Evolutionary conservation across 2,888 invertebrate genomes (phyloP).

Genomic region (Agriopis marginaria): DNA sequence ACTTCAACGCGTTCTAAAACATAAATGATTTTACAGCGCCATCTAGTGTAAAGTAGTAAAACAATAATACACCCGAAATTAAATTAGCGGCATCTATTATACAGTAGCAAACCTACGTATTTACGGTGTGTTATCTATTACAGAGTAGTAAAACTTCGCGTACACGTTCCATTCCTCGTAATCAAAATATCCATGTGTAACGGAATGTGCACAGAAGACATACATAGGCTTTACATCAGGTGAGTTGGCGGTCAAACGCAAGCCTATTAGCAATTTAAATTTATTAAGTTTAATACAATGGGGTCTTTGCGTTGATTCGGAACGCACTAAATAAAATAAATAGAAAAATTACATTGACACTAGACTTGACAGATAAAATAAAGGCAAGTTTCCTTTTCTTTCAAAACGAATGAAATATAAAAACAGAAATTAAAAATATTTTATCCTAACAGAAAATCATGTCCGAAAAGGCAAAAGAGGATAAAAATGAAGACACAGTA

Average conservation of each 20-base stretch:
- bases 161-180: too few relatives aligned
- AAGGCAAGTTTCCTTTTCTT: background rate
- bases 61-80: too few relatives aligned
- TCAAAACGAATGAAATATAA: background rate
- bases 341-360: too few relatives aligned
- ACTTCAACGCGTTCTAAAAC: conserved; percentile 31
- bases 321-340: too few relatives aligned
- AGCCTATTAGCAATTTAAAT: too few relatives aligned
- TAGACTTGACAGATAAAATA: background rate
- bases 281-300: too few relatives aligned
- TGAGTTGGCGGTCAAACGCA: too few relatives aligned
- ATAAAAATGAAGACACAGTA: conserved; percentile 54
- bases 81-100: background rate
- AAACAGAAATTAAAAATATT: background rate
- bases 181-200: too few relatives aligned
- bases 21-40: background rate
- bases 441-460: conserved; percentile 37
- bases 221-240: too few relatives aligned
- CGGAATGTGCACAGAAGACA: too few relatives aligned
- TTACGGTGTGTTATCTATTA: background rate
- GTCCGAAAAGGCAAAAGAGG: conserved; percentile 55
- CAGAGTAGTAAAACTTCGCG: background rate
- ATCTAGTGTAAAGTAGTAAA: conserved; percentile 22
- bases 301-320: too few relatives aligned
- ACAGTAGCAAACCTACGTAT: background rate